Conservation (phyloP, 2,113 vertebrate species). For the Anoplopoma fimbria region DNA sequence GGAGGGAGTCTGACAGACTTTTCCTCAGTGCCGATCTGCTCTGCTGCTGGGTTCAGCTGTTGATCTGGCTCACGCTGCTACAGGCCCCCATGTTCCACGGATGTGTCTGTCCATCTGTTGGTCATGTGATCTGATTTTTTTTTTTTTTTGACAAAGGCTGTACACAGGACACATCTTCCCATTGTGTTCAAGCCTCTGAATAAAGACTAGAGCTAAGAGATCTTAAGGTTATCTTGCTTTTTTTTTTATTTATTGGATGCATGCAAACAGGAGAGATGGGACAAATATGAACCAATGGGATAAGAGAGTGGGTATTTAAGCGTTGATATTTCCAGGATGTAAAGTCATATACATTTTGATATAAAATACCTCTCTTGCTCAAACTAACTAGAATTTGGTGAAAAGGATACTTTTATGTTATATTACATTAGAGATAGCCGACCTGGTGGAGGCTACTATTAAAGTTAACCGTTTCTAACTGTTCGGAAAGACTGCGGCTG, state of each 20-base stretch:
- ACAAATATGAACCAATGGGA: not conserved
- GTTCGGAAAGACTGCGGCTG: not conserved
- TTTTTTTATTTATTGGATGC: not conserved
- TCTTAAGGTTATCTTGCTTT: not conserved
- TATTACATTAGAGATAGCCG: not conserved
- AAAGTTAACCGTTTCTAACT: not conserved
- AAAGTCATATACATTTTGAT: not conserved
- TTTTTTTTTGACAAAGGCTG: conserved; percentile 25
- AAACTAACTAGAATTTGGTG: not conserved
- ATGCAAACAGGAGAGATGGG: not conserved
- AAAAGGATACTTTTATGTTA: not conserved
- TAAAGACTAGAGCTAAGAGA: not conserved
- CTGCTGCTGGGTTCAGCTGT: conserved; percentile 68
- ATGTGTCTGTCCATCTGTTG: conserved; percentile 72
- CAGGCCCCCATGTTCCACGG: conserved; percentile 47
- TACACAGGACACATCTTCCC: not conserved
- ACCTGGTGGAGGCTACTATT: not conserved
- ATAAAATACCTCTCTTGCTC: not conserved
- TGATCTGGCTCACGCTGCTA: conserved; percentile 66
- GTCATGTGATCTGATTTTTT: conserved; percentile 61
- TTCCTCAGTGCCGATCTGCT: conserved; percentile 14
- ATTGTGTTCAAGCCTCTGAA: conserved; percentile 4
- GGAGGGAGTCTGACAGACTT: not conserved
- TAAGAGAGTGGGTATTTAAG: not conserved
- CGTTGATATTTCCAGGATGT: not conserved